Conservation (phyloP, 2,113 vertebrate genomes). For the Melanostigma gelatinosum region DNA sequence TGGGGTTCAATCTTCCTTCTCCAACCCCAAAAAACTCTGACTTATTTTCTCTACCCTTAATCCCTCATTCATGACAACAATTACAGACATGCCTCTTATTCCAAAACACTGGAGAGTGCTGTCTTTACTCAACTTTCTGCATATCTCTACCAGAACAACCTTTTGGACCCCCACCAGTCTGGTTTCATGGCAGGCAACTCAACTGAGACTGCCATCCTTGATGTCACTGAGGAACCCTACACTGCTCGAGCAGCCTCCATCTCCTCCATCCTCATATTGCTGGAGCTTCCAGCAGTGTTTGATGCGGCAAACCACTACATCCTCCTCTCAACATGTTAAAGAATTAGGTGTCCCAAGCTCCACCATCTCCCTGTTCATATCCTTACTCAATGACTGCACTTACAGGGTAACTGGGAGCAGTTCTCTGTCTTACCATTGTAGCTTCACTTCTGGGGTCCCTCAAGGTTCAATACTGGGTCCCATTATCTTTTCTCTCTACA, state of each 20-base stretch:
- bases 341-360: background rate
- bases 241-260: background rate
- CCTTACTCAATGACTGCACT: background rate
- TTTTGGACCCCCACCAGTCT: background rate
- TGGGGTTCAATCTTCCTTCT: background rate
- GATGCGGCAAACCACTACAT: background rate
- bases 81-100: background rate
- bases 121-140: background rate
- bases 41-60: background rate
- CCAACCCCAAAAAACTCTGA: background rate
- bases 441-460: background rate
- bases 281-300: background rate
- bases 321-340: background rate
- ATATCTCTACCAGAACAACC: background rate
- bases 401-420: background rate
- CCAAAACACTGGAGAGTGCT: background rate
- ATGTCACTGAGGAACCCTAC: background rate
- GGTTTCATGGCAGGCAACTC: background rate
- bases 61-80: background rate
- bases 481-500: background rate
- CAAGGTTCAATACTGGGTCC: background rate
- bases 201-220: background rate
- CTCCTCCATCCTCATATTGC: background rate
- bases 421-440: background rate
- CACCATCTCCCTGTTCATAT: background rate